phyloP scores from a whole-genome alignment of 2,113 vertebrate species.

The Cyprinodon brontotheroides region DNA sequence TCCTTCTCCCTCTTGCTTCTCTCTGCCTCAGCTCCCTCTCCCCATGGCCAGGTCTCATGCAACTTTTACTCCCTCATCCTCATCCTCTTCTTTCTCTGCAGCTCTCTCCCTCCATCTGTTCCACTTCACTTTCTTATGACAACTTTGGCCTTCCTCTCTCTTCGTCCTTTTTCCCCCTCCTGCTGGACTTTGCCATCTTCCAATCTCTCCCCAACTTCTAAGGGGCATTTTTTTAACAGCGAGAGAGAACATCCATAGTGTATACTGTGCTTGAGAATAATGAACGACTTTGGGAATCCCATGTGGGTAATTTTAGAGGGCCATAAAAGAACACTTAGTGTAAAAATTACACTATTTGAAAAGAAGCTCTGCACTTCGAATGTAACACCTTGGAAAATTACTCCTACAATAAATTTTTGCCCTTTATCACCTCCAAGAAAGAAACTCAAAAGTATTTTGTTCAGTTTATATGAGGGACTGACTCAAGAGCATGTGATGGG shows the following conservation, averaged over 20 bases:
- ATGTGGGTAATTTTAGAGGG: not conserved
- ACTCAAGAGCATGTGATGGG: not conserved
- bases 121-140: conserved; percentile 28
- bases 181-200: not conserved
- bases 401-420: too few relatives aligned
- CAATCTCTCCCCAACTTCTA: not conserved
- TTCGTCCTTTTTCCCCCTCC: not conserved
- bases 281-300: not conserved
- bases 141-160: conserved; percentile 22
- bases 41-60: conserved; percentile 72
- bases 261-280: not conserved
- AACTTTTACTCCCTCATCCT: conserved; percentile 72
- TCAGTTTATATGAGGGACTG: not conserved
- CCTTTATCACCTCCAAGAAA: not conserved
- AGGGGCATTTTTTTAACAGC: not conserved
- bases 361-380: not conserved
- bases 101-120: conserved; percentile 61
- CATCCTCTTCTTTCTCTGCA: conserved; percentile 33
- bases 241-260: not conserved
- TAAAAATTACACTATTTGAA: not conserved
- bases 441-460: not conserved
- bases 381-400: not conserved
- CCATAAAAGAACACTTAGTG: not conserved
- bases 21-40: conserved; percentile 67
- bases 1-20: conserved; percentile 40